These are phyloP conservation scores for Tragulus kanchil DNA, from an alignment of 2,113 vertebrate species.

Conservation along the genomic window DNA sequence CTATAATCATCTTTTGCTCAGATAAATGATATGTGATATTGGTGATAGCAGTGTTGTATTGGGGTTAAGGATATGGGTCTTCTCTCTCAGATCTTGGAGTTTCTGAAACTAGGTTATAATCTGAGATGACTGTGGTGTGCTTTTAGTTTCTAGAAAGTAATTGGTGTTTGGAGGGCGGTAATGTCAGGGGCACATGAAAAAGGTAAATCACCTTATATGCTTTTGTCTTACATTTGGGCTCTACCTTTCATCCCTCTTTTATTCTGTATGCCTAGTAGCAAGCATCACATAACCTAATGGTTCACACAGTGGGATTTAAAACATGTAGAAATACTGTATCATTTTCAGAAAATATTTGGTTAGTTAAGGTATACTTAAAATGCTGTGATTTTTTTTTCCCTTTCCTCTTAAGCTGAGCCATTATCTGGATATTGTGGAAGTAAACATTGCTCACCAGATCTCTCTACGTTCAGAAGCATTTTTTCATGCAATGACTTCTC, in stretches of 20 bases:
- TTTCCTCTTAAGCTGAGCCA: constrained; percentile 93
- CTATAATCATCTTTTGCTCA: constrained; percentile 10
- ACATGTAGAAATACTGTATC: constrained; percentile 12
- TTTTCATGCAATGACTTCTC: constrained; percentile 99
- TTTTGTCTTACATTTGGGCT: neutral
- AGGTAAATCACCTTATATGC: neutral
- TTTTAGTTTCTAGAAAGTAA: constrained; percentile 27
- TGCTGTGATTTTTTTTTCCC: constrained; percentile 41
- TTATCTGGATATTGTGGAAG: constrained; percentile 99
- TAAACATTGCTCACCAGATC: constrained; percentile 99
- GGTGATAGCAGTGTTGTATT: neutral
- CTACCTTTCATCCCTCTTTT: neutral
- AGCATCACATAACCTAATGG: neutral
- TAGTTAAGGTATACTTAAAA: constrained; percentile 55
- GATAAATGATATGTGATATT: neutral
- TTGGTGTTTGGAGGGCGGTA: constrained; percentile 28
- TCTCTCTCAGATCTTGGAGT: constrained; percentile 22
- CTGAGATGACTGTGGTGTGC: neutral
- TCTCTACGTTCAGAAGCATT: constrained; percentile 99
- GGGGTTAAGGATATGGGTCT: neutral
- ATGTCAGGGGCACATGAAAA: neutral
- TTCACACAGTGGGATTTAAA: constrained; percentile 32
- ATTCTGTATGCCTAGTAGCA: constrained; percentile 28
- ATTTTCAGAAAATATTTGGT: constrained; percentile 59
- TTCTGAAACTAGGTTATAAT: constrained; percentile 44